These are phyloP conservation scores for Pinna nobilis DNA, from an alignment of 1,140 invertebrate genomes.

Conservation along the genomic window DNA sequence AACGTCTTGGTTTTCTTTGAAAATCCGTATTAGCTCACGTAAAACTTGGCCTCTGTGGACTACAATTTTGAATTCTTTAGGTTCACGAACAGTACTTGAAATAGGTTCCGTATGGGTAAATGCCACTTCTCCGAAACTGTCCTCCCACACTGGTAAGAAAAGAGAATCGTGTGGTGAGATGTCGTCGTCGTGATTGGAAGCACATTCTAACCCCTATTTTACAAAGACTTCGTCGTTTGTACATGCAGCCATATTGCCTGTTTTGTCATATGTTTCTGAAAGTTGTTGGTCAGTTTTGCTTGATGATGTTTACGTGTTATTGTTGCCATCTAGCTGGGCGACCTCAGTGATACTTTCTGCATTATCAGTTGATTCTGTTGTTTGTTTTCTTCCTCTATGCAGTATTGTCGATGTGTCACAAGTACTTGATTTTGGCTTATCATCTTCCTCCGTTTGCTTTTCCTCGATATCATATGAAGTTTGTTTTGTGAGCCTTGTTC, in stretches of 20 bases:
- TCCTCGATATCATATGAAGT: not conserved
- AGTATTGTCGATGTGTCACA: not conserved
- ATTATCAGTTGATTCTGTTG: too few species aligned
- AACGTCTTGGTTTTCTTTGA: slow-evolving; percentile 24
- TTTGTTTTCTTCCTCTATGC: too few species aligned
- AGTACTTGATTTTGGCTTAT: not conserved
- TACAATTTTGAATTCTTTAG: slow-evolving; percentile 19
- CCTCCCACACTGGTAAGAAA: slow-evolving; percentile 14
- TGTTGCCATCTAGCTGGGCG: too few species aligned
- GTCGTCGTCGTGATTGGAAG: not conserved
- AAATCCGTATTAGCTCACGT: slow-evolving; percentile 19
- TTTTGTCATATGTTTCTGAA: slow-evolving; percentile 5
- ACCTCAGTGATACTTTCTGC: too few species aligned
- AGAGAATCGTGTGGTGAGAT: slow-evolving; percentile 9
- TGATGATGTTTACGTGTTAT: too few species aligned
- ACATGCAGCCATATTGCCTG: not conserved
- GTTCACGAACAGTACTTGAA: slow-evolving; percentile 8
- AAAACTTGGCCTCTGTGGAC: slow-evolving; percentile 24
- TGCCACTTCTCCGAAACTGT: slow-evolving; percentile 10
- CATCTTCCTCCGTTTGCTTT: not conserved
- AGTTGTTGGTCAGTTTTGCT: not conserved
- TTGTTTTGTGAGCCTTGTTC: slow-evolving; percentile 15
- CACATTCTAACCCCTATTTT: not conserved
- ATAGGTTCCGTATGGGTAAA: slow-evolving; percentile 1
- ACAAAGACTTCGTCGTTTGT: not conserved